Conservation (phyloP, 2,113 vertebrate genomes). For the Anhinga anhinga region DNA sequence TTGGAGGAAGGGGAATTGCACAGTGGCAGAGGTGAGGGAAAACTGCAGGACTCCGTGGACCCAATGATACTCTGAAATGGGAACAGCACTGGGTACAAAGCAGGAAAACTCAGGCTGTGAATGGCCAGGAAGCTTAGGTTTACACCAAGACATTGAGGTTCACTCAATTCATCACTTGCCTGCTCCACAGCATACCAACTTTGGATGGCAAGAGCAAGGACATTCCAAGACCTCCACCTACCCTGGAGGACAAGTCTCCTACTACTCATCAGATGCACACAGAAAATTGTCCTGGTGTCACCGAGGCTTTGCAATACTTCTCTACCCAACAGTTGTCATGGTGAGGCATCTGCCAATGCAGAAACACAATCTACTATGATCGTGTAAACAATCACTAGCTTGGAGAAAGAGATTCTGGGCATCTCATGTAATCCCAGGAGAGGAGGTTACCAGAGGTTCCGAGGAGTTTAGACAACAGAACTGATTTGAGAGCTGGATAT, state of each 20-base stretch:
- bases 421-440: neutral
- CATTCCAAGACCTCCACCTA: neutral
- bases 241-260: neutral
- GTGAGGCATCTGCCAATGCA: neutral
- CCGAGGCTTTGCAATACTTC: neutral
- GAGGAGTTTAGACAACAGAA: neutral
- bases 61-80: neutral
- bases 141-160: neutral
- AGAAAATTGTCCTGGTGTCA: neutral
- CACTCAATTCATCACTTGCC: neutral
- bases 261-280: neutral
- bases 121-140: neutral
- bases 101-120: neutral
- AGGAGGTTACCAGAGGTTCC: neutral
- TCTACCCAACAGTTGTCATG: neutral
- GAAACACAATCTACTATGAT: neutral
- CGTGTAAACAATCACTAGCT: neutral
- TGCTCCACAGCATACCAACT: neutral
- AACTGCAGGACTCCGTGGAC: neutral
- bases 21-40: neutral
- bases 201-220: neutral
- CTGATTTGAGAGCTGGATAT: neutral
- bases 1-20: neutral
- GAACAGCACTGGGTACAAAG: neutral
- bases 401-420: neutral